phyloP scores from a whole-genome alignment of 2,797 vertebrate genomes.

The Cyprinodon diabolis region DNA sequence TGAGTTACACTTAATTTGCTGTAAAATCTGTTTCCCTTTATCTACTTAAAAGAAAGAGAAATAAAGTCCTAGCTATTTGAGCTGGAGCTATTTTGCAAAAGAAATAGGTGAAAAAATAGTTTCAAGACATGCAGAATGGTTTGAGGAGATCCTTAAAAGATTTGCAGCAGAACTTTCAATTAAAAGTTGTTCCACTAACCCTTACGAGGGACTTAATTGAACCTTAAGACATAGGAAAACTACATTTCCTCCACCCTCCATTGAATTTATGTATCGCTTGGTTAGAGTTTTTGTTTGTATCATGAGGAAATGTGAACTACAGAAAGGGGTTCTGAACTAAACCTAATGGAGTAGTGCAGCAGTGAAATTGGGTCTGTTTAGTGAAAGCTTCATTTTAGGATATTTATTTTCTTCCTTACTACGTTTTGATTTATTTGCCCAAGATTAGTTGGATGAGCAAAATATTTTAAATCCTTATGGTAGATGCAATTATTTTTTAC shows the following conservation, averaged over 20 bases:
- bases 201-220: no score
- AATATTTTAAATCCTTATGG: not conserved
- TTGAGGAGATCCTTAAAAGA: not conserved
- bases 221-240: not conserved
- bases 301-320: not conserved
- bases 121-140: not conserved
- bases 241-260: not conserved
- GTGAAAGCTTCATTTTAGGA: not conserved
- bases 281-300: not conserved
- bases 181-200: not conserved
- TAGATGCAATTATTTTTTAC: not conserved
- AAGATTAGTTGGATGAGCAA: conserved; percentile 6
- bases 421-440: not conserved
- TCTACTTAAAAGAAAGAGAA: no score
- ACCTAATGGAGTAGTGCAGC: not conserved
- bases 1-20: no score
- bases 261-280: not conserved
- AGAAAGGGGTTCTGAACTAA: not conserved
- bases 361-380: not conserved
- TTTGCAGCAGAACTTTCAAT: not conserved
- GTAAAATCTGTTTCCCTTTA: no score
- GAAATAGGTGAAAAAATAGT: not conserved
- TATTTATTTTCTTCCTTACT: not conserved
- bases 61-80: not conserved
- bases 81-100: not conserved